Evolutionary conservation across 2,888 invertebrate species (phyloP).

Genomic region (Acrobeloides nanus): DNA sequence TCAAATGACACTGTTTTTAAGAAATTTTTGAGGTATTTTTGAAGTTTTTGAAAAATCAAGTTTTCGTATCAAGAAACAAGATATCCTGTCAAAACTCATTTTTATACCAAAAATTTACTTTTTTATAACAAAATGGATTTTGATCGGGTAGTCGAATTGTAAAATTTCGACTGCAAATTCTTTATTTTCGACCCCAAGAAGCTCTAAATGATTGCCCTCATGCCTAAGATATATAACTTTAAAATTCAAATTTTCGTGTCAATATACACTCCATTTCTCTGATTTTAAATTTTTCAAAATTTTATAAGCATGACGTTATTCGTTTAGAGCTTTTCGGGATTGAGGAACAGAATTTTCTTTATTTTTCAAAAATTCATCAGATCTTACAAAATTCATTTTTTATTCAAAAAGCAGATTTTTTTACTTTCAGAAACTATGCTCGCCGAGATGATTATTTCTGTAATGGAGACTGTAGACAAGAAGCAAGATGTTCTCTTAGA

Average conservation of each 20-base stretch:
- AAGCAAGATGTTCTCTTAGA: slow-evolving; percentile 50
- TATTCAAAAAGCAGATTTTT: too few species aligned
- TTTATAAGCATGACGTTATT: background rate
- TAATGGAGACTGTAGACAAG: slow-evolving; percentile 46
- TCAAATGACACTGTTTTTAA: slow-evolving; percentile 7
- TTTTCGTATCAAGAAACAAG: too few species aligned
- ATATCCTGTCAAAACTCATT: too few species aligned
- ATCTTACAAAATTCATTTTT: slow-evolving; percentile 1
- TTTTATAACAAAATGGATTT: too few species aligned
- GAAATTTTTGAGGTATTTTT: slow-evolving; percentile 17
- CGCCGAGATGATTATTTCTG: slow-evolving; percentile 47
- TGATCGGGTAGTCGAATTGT: background rate
- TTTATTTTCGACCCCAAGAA: too few species aligned
- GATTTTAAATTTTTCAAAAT: slow-evolving; percentile 8
- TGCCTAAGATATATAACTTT: too few species aligned
- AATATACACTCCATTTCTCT: background rate
- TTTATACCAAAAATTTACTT: too few species aligned
- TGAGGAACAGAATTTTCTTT: background rate
- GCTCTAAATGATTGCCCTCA: too few species aligned
- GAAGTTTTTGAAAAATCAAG: too few species aligned
- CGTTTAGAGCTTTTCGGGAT: background rate
- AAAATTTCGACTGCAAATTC: too few species aligned
- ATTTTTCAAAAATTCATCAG: background rate
- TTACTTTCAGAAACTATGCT: slow-evolving; percentile 39
- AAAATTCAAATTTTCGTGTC: too few species aligned